Evolutionary conservation across 1,140 invertebrate species (phyloP), one percentile per base, ranked within the genome.

Genomic region (Whitmania pigra): DNA sequence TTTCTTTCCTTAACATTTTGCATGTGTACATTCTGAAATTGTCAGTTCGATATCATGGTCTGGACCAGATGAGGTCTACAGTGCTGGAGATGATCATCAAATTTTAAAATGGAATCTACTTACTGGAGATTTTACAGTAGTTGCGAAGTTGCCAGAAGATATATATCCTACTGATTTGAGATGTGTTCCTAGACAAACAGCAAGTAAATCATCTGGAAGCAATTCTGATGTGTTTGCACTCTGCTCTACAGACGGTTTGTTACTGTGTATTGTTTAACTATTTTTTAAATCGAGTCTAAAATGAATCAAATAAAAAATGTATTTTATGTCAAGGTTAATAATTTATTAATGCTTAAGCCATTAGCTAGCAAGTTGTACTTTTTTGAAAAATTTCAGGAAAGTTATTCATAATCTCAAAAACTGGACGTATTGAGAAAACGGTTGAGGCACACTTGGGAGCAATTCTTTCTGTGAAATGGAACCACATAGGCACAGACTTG

Each of bases 391-490:
- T 74, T 75, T 20, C 74, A 89, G 89, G 89, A n/a, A 92, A 89
- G 81, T 92, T 92, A 80, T 88, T 93, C 79, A 87, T 98, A 67
- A 83, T 97, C 1, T 92, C 89, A 78, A 88, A 89, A 80, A 89
- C 86, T 80, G 94, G 94, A 11, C 85, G 93, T 55, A 88, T 96
- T 72, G 96, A 99, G 81, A 93, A 95, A 80, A 90, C 86, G 76
- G 87, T 97, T 0, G 89, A 90, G 67, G 95, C 92, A 60, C 96
- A 99, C 80, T 88, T 89, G 81, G 94, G 87, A 67, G 92, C 93
- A 20, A 88, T 91, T 70, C 85, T 93, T 6, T 85, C 87, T 57
- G 81, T 82, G 2, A 77, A 82, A 78, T 98, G 95, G 95, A 95
- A 90, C 82, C 88, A 88, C 72, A 94, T 97, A 84, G 95, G 92